Evolutionary conservation across 2,113 vertebrate species (phyloP), one percentile per base, ranked within the genome.

Genomic region (Trinectes maculatus): DNA sequence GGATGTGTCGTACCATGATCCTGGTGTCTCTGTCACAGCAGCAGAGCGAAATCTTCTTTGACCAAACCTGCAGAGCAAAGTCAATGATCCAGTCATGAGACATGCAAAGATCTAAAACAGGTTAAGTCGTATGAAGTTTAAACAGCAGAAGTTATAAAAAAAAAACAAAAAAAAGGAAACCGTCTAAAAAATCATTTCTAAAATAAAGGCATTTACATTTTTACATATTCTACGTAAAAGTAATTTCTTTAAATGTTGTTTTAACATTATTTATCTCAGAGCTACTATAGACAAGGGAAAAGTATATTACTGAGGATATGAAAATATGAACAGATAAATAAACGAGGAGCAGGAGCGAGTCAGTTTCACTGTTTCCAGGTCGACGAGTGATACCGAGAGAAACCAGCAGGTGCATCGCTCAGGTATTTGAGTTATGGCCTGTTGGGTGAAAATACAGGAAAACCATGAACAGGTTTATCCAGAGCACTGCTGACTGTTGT

Each of bases 391-490:
- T n/a, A n/a, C n/a, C n/a, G n/a, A n/a, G n/a, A n/a, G 56, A 29
- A 12, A 44, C 25, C 12, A 5, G 7, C 51, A 52, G 40, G 10
- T 55, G 46, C 67, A 71, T 71, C 57, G 36, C 28, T 61, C 33
- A 85, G 61, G 79, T 80, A 86, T 89, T 68, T 31, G 19, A 83
- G 47, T 39, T 56, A 76, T 81, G 51, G 24, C 74, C 28, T 61
- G 19, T 39, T 31, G 48, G 18, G 33, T 26, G 11, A 19, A 18
- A 36, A 62, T 2, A 44, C 13, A 46, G 22, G 29, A 61, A 69
- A 79, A 48, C 21, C 33, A 71, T 21, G 8, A 87, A 90, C 90
- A n/a, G 80, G 89, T 90, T 87, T 69, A 47, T 77, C 86, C 4
- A 82, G 73, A 76, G 55, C 13, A 34, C 40, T 4, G 33, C 7